Percentiles rank a stretch among this genome's conserved stretches.
phyloP scores from a whole-genome alignment of 2,888 invertebrate genomes.

The Eupithecia vulgata region DNA sequence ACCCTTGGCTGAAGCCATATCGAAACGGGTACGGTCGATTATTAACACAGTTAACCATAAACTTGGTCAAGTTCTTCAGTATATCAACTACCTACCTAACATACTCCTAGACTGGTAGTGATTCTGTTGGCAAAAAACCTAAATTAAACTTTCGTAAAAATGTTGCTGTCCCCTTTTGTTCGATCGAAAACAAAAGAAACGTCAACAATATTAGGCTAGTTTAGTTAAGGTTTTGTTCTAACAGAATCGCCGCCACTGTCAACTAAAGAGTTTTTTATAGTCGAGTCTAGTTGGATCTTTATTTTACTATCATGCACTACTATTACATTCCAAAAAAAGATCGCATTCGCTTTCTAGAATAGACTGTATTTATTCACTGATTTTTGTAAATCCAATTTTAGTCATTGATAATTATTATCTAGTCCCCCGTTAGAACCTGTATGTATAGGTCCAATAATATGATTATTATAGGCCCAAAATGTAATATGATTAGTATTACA shows the following conservation, averaged over 20 bases:
- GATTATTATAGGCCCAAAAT: too few relatives aligned
- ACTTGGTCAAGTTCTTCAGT: slow-evolving; percentile 16
- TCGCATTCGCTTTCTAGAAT: neutral
- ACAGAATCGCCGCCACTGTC: too few relatives aligned
- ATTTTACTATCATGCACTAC: neutral
- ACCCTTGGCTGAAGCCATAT: slow-evolving; percentile 21
- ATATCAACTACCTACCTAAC: slow-evolving; percentile 2
- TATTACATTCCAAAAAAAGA: neutral
- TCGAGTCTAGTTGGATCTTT: neutral
- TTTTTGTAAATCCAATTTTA: neutral
- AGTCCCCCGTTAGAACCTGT: too few relatives aligned
- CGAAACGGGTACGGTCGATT: slow-evolving; percentile 12
- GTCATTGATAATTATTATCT: neutral
- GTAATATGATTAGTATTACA: too few relatives aligned
- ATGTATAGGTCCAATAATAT: too few relatives aligned
- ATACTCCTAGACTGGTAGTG: neutral
- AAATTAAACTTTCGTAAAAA: too few relatives aligned
- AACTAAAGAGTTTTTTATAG: neutral
- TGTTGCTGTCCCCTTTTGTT: too few relatives aligned
- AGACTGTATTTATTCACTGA: neutral
- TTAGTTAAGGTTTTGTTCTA: too few relatives aligned
- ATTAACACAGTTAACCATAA: slow-evolving; percentile 20
- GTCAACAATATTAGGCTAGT: too few relatives aligned
- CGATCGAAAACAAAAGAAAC: too few relatives aligned
- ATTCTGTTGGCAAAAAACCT: too few relatives aligned